Base-by-base conservation (phyloP, 2,797 vertebrate species). In the Lithobates sylvaticus region DNA sequence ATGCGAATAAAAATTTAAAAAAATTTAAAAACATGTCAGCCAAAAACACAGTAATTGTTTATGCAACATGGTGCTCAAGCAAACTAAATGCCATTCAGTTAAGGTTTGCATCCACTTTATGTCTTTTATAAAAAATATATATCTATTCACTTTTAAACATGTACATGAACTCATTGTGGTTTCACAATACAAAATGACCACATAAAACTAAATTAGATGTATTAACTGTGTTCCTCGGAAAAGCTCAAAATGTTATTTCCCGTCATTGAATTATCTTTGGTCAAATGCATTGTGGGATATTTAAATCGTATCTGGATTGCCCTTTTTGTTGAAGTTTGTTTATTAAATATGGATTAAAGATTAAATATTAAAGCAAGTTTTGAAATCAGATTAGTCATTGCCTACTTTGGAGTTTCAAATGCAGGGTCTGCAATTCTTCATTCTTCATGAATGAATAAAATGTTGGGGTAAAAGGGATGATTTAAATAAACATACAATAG, bases 281-380 rank as follows among this genome's bases (percentile, higher is more conserved):
- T 47, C n/a, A 21, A 75, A 70, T 36, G 44, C 44, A 87, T 87
- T 82, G 68, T 86, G 81, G 68, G 70, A 84, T 76, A 83, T 74
- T 84, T 29, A 83, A 72, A 83, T 86, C 65, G 67, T 26, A 68
- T 77, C 71, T 68, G 65, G 32, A 84, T 61, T 80, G 81, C 44
- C 70, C 71, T 79, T 75, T 87, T 84, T 83, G 36, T 78, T 76
- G 50, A 78, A 83, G 80, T 87, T 87, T 87, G 44, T 87, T 79
- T 84, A 87, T 87, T 87, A 87, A 84, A 87, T 87, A 84, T 87
- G 81, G 83, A 87, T 87, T 87, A 87, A 84, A 76, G 75, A 87
- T 87, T 79, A 87, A 87, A 87, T 87, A 87, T 87, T 87, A 87
- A 87, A 84, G 81, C 61, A 73, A 68, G 54, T 44, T 70, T 79